A percentile compares a stretch with the other conserved stretches of the same genome.
Evolutionary conservation across 2,888 invertebrate genomes (phyloP).

Genomic region (Leptinotarsa haldemani): DNA sequence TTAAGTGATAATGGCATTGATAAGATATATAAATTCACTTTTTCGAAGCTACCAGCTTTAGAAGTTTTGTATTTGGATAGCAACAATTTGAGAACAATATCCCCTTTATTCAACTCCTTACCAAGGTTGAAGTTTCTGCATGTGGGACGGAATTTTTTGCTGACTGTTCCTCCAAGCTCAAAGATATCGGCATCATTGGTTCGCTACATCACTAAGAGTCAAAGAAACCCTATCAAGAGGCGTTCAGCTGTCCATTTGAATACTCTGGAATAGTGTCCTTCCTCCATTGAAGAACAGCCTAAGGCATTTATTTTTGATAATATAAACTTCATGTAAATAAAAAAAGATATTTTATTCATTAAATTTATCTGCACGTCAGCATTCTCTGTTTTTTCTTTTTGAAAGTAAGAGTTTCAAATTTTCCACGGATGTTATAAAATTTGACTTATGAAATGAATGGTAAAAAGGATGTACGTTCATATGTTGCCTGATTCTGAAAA

Average conservation of each 20-base stretch:
- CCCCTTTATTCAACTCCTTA: conserved; percentile 52
- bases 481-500: too few species aligned
- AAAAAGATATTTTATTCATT: neutral
- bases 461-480: too few species aligned
- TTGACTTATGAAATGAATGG: too few species aligned
- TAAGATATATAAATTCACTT: conserved; percentile 52
- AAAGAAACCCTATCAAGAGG: conserved; percentile 19
- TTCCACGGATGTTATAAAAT: too few species aligned
- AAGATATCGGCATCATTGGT: conserved; percentile 44
- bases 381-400: too few species aligned
- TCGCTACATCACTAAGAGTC: conserved; percentile 46
- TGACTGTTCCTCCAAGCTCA: conserved; percentile 44
- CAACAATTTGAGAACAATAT: conserved; percentile 53
- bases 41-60: conserved; percentile 53
- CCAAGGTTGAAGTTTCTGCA: conserved; percentile 57
- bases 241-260: neutral
- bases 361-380: neutral
- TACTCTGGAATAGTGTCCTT: too few species aligned
- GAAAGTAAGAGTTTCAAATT: too few species aligned
- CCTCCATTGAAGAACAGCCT: too few species aligned
- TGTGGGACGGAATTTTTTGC: conserved; percentile 56
- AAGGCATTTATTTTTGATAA: conserved; percentile 13
- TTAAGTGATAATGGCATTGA: conserved; percentile 58
- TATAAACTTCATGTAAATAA: neutral
- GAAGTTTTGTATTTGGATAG: conserved; percentile 59